Percentiles rank a stretch among this genome's conserved stretches.
phyloP scores from a whole-genome alignment of 2,797 vertebrate genomes.

The Myiotriccus ornatus region DNA sequence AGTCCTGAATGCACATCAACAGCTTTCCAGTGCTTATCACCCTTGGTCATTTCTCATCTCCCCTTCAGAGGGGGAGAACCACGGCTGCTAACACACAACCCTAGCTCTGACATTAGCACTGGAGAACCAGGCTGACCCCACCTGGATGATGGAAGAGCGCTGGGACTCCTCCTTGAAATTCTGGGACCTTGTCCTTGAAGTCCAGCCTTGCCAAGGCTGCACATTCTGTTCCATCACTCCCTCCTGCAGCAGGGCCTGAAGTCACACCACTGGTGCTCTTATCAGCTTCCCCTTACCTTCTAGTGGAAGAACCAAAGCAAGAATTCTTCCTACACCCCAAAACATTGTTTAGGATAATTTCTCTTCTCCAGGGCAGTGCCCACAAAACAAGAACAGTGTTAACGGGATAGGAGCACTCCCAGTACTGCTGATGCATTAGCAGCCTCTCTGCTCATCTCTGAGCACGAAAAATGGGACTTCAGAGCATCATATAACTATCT shows the following conservation, averaged over 20 bases:
- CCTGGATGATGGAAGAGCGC: background rate
- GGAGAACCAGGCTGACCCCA: background rate
- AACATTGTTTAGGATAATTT: background rate
- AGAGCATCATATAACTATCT: background rate
- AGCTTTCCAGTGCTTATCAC: slow-evolving; percentile 15
- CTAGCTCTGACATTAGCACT: background rate
- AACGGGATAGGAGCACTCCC: rapidly evolving
- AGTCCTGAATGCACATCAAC: background rate
- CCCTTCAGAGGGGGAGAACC: background rate
- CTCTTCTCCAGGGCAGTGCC: background rate
- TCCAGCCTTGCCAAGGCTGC: background rate
- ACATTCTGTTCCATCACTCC: background rate
- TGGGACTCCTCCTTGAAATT: background rate
- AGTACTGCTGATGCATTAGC: background rate
- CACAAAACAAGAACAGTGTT: background rate
- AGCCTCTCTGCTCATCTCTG: background rate
- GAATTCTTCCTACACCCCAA: background rate
- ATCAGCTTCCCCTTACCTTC: background rate
- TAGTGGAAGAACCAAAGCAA: background rate
- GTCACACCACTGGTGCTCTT: background rate
- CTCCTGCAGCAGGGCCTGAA: background rate
- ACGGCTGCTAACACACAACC: background rate
- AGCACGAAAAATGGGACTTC: background rate
- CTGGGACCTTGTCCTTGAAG: background rate
- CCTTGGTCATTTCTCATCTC: background rate